phyloP scores from a whole-genome alignment of 2,888 invertebrate species.

The Pachliopta kotzebuea region DNA sequence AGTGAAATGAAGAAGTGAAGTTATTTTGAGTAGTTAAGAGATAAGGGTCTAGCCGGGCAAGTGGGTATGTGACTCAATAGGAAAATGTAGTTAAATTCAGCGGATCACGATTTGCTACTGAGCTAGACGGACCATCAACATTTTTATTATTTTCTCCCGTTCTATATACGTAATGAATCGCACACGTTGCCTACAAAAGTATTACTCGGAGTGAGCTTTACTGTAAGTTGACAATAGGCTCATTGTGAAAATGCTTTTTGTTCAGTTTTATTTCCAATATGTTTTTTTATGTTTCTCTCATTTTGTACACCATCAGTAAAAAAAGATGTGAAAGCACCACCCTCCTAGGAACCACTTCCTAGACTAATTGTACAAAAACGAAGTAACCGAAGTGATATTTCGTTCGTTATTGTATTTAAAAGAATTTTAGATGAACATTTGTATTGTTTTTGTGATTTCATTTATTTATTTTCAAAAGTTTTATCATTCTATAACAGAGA shows the following conservation, averaged over 20 bases:
- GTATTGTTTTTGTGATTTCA: too few relatives aligned
- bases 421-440: too few relatives aligned
- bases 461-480: too few relatives aligned
- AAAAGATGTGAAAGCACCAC: not conserved
- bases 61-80: not conserved
- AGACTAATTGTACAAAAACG: not conserved
- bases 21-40: too few relatives aligned
- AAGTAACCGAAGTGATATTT: not conserved
- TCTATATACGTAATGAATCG: not conserved
- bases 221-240: conserved; percentile 20
- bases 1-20: too few relatives aligned
- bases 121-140: not conserved
- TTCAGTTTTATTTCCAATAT: conserved; percentile 6
- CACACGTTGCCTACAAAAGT: conserved; percentile 11
- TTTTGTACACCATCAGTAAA: not conserved
- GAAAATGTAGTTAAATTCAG: not conserved
- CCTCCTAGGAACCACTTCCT: not conserved
- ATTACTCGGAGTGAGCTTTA: conserved; percentile 21
- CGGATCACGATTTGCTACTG: not conserved
- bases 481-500: too few relatives aligned
- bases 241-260: conserved; percentile 21
- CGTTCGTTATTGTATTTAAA: too few relatives aligned
- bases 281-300: conserved; percentile 6
- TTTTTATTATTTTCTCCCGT: not conserved
- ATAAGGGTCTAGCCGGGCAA: not conserved